Evolutionary conservation across 2,888 invertebrate genomes (phyloP).

Genomic region (Chrysina gloriosa): DNA sequence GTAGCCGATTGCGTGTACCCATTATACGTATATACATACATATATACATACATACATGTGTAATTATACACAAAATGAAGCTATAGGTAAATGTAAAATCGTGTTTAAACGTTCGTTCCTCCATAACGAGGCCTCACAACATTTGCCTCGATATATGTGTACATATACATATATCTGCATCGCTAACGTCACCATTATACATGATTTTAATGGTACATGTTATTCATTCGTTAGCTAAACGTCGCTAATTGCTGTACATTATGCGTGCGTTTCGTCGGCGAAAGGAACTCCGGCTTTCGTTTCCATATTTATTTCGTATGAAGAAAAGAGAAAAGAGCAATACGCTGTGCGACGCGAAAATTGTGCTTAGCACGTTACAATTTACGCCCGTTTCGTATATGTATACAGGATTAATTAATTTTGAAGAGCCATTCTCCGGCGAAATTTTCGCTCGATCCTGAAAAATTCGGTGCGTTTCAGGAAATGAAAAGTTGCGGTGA

Average conservation of each 20-base stretch:
- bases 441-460: no score
- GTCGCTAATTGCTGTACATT: slow-evolving; percentile 28
- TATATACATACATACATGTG: no score
- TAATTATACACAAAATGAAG: slow-evolving; percentile 21
- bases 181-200: neutral
- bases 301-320: neutral
- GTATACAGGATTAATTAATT: no score
- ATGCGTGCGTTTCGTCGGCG: neutral
- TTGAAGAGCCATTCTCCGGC: no score
- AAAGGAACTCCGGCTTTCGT: neutral
- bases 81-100: slow-evolving; percentile 12
- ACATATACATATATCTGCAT: neutral
- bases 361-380: neutral
- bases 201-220: slow-evolving; percentile 12
- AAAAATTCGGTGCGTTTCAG: no score
- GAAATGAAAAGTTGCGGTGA: no score
- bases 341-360: neutral
- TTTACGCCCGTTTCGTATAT: no score
- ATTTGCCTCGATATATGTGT: neutral
- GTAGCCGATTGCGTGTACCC: no score
- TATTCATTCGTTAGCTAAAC: slow-evolving; percentile 20
- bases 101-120: slow-evolving; percentile 26
- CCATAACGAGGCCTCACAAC: slow-evolving; percentile 19
- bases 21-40: no score
- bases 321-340: neutral